A percentile compares a stretch with the other conserved stretches of the same genome.
phyloP scores from a whole-genome alignment of 2,888 invertebrate species.

The Ramazzottius varieornatus region DNA sequence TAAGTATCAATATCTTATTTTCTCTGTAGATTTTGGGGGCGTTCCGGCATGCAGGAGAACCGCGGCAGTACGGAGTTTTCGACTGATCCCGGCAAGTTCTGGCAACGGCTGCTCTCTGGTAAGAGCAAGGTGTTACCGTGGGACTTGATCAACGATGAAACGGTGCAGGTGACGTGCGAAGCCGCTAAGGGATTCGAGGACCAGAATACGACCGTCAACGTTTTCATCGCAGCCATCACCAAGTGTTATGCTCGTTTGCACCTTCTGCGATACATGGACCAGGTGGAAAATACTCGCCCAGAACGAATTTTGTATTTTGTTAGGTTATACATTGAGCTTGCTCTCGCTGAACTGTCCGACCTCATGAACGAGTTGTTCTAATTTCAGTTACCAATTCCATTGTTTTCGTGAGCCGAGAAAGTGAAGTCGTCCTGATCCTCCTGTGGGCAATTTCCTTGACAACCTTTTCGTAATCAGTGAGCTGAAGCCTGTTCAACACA shows the following conservation, averaged over 20 bases:
- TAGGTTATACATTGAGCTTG: neutral
- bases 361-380: neutral
- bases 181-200: neutral
- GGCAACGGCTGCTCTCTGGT: neutral
- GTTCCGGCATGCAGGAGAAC: neutral
- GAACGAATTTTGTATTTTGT: neutral
- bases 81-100: neutral
- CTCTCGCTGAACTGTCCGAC: too few species aligned
- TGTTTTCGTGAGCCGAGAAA: neutral
- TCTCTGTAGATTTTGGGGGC: neutral
- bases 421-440: neutral
- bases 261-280: neutral
- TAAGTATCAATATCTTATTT: neutral
- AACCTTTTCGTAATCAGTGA: neutral
- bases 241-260: neutral
- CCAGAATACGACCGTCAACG: neutral
- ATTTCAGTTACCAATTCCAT: neutral
- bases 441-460: neutral
- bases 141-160: neutral
- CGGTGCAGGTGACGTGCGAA: neutral
- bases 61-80: neutral
- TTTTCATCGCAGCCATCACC: neutral
- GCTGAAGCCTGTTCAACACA: neutral
- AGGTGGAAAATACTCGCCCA: neutral
- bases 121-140: neutral